Percentiles rank a stretch among this genome's conserved stretches.
Conservation (phyloP, 1,140 invertebrate species). For the Caenorhabditis tropicalis region DNA sequence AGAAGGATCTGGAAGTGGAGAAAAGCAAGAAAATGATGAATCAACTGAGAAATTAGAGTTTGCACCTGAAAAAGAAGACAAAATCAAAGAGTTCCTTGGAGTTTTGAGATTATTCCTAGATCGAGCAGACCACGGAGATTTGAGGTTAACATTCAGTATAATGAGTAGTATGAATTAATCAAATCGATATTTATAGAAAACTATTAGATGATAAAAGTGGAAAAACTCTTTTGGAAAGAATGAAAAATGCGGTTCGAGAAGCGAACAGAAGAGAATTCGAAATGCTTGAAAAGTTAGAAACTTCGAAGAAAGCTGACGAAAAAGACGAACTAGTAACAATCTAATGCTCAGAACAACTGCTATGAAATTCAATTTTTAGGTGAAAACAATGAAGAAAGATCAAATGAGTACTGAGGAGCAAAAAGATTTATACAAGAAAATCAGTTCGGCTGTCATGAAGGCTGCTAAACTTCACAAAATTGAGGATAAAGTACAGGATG, state of each 20-base stretch:
- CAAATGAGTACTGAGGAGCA: slow-evolving; percentile 21
- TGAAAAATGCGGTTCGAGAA: slow-evolving; percentile 10
- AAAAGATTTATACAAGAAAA: slow-evolving; percentile 37
- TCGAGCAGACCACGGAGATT: slow-evolving; percentile 19
- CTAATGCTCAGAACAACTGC: neutral
- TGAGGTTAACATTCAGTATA: neutral
- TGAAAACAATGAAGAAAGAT: neutral
- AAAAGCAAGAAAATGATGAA: neutral
- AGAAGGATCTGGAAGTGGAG: neutral
- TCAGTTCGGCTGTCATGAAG: slow-evolving; percentile 28
- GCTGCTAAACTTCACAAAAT: slow-evolving; percentile 7
- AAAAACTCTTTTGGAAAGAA: slow-evolving; percentile 22
- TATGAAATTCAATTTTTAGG: neutral
- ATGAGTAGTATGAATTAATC: neutral
- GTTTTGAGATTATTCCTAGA: slow-evolving; percentile 1
- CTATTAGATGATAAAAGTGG: slow-evolving; percentile 25
- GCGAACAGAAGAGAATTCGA: slow-evolving; percentile 27
- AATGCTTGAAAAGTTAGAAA: slow-evolving; percentile 16
- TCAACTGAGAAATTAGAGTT: neutral
- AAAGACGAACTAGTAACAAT: neutral
- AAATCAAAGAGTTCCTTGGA: slow-evolving; percentile 15
- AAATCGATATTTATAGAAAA: neutral
- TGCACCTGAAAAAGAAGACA: slow-evolving; percentile 12
- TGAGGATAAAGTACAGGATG: slow-evolving; percentile 1
- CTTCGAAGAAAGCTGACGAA: neutral